These are phyloP conservation scores for Tamandua tetradactyla DNA, from an alignment of 2,797 vertebrate species.

Conservation along the genomic window DNA sequence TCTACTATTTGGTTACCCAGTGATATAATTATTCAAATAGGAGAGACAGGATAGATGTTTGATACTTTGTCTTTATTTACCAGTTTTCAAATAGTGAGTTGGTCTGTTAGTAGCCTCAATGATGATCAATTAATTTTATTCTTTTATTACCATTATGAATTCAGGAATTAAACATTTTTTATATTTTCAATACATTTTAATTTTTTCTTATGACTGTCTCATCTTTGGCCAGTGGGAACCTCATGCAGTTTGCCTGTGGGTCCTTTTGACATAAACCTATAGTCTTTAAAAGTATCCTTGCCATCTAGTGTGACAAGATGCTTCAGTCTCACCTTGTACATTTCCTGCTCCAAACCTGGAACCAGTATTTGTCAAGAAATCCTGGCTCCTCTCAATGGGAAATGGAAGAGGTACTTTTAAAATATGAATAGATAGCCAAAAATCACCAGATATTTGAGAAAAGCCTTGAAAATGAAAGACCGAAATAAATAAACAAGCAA, in stretches of 20 bases:
- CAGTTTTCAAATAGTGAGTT: conserved; percentile 18
- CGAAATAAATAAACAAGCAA: conserved; percentile 29
- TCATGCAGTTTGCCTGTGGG: background rate
- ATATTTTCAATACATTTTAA: background rate
- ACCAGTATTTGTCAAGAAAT: conserved; percentile 20
- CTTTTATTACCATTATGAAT: background rate
- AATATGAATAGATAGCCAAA: background rate
- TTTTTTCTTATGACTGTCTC: background rate
- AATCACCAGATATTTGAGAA: background rate
- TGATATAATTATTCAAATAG: conserved; percentile 1
- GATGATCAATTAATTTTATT: background rate
- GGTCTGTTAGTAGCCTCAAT: background rate
- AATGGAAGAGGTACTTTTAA: conserved; percentile 27
- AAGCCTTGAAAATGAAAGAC: background rate
- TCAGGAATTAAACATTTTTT: background rate
- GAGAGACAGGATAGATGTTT: conserved; percentile 5
- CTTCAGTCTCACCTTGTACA: background rate
- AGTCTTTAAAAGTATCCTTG: background rate
- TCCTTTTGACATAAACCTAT: too few species aligned
- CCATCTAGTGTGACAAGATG: background rate
- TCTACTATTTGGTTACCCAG: background rate
- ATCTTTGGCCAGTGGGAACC: background rate
- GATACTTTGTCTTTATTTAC: background rate
- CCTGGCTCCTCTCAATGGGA: background rate
- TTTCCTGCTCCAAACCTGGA: conserved; percentile 6